Evolutionary conservation across 1,140 invertebrate genomes (phyloP), one percentile per base, ranked within the genome.

Genomic region (Elymnias hypermnestra): DNA sequence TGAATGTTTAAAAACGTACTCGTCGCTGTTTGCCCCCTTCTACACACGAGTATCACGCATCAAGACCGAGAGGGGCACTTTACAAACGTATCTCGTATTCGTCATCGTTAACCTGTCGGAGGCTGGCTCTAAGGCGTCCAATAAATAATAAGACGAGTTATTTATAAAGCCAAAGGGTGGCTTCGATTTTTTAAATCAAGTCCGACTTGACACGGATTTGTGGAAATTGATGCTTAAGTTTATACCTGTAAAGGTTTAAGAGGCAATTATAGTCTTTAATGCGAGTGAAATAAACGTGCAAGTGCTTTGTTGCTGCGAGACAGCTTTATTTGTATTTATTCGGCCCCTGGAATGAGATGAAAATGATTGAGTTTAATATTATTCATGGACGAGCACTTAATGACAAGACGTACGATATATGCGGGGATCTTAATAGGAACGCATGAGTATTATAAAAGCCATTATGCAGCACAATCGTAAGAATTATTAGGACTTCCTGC

Each of bases 11-110:
- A n/a, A n/a, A n/a, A n/a, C n/a, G n/a, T n/a, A n/a, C n/a, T n/a
- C n/a, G n/a, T n/a, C n/a, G n/a, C n/a, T n/a, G n/a, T n/a, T n/a
- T n/a, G n/a, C n/a, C n/a, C n/a, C n/a, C n/a, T n/a, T n/a, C n/a
- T n/a, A n/a, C n/a, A n/a, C n/a, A n/a, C n/a, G n/a, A n/a, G n/a
- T n/a, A n/a, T n/a, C n/a, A n/a, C n/a, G n/a, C n/a, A n/a, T 81
- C 79, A 75, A 60, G 47, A 55, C 56, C 69, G 58, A 66, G 72
- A 76, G 73, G 61, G 72, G 56, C 63, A 69, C 71, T 72, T 71
- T 68, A 78, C 70, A 67, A 75, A 72, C 68, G 64, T 77, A 79
- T 72, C 70, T 77, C 64, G 63, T 77, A 81, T 83, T 79, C 79
- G 76, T 83, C 79, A 83, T 83, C 79, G 79, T 83, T 83, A 83